Base-by-base conservation (phyloP, 2,888 invertebrate species). In the Empis stercorea region DNA sequence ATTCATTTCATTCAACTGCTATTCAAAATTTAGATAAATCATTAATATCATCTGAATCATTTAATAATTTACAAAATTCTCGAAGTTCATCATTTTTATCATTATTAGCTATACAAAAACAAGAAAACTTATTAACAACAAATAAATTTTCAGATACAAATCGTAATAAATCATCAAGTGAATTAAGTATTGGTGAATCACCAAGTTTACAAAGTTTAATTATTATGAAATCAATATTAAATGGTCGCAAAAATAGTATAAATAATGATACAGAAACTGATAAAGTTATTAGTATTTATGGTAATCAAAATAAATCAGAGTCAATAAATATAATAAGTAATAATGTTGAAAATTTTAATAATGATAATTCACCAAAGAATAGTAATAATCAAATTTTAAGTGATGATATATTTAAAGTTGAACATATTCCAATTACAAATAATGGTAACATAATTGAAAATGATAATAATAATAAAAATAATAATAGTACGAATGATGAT, bases 141-240 rank as follows among this genome's bases (percentile, higher is more conserved):
- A 44, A 40, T 39, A 27, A 27, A 16, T 48, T 48, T 23, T 47
- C 50, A 2, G 53, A 53, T 20, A 48, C 61, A 30, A 59, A 57
- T 30, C 57, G 59, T 20, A 56, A 65, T 10, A 62, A 64, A 46
- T 69, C 69, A 2, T 64, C 68, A 15, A 67, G 68, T 48, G 70
- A 70, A 51, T 51, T 69, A 10, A 68, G 68, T 53, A 70, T 70
- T 48, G 64, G 61, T 1, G 70, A 70, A 45, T 64, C 66, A 2
- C 70, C 70, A 0, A 66, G 66, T 3, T 55, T 70, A 14, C 68
- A 69, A 49, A 69, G 70, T 45, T 55, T 68, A 15, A 64, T 65
- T 52, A 58, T 70, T 4, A 67, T 70, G 51, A 70, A 68, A 54
- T 64, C 61, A 3, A 69, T 69, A 41, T 45, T 69, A 38, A 66